phyloP scores from a whole-genome alignment of 1,140 invertebrate species.

The Cryptotermes secundus region DNA sequence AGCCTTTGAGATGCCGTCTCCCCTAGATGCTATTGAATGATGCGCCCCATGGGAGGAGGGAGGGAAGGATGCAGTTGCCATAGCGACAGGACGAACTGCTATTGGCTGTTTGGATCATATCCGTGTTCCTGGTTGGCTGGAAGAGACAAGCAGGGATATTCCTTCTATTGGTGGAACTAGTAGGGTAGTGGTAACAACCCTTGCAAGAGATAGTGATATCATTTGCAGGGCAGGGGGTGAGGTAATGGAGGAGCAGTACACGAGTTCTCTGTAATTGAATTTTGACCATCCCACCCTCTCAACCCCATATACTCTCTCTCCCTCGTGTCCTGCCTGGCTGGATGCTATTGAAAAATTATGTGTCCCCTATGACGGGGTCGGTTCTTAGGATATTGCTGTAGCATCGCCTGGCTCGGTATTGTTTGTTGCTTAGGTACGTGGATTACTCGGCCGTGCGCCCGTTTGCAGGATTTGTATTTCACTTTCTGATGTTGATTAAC shows the following conservation, averaged over 20 bases:
- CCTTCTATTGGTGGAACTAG: not conserved
- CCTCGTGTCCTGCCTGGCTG: not conserved
- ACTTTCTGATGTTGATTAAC: no score
- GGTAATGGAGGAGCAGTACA: not conserved
- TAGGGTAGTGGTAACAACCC: not conserved
- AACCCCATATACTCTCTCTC: not conserved
- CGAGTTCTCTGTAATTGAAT: conserved; percentile 8
- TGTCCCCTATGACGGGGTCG: not conserved
- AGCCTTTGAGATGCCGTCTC: not conserved
- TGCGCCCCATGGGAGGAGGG: not conserved
- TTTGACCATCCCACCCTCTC: conserved; percentile 6
- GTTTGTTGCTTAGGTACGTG: no score
- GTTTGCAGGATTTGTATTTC: no score
- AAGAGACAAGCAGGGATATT: not conserved
- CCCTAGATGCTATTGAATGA: conserved; percentile 16
- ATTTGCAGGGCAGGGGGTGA: not conserved
- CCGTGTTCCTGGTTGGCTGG: not conserved
- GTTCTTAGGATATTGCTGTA: not conserved
- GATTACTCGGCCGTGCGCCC: no score
- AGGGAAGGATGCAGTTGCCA: not conserved
- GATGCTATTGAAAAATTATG: conserved; percentile 9
- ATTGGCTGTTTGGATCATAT: not conserved
- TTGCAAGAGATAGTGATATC: not conserved
- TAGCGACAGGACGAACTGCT: not conserved
- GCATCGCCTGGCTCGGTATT: no score